Percentiles rank a stretch among this genome's conserved stretches.
These are phyloP conservation scores for Leptura quadrifasciata DNA, from an alignment of 2,888 invertebrate genomes.

Conservation along the genomic window DNA sequence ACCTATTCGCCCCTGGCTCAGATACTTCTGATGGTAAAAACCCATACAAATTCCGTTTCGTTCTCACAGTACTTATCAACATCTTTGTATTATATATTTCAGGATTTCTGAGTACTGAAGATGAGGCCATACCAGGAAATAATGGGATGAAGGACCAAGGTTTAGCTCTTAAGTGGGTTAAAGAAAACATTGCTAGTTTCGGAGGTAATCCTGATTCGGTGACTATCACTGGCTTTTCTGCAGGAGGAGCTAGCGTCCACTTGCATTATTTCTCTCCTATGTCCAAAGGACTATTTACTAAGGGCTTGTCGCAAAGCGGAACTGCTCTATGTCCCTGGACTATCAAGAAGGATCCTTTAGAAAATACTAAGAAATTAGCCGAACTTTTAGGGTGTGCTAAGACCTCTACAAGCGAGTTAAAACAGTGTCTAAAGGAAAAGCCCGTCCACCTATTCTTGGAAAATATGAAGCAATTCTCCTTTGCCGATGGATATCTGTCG, in stretches of 20 bases:
- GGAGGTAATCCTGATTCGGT: constrained; percentile 69
- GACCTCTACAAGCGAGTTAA: constrained; percentile 72
- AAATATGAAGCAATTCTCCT: constrained; percentile 57
- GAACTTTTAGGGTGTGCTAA: constrained; percentile 81
- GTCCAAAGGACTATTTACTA: constrained; percentile 73
- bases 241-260: constrained; percentile 70
- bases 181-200: constrained; percentile 67
- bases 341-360: constrained; percentile 76
- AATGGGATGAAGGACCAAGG: constrained; percentile 70
- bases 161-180: constrained; percentile 68
- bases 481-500: constrained; percentile 51
- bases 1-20: too few relatives aligned
- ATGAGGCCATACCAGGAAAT: constrained; percentile 68
- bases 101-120: constrained; percentile 70
- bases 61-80: too few relatives aligned
- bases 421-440: constrained; percentile 77
- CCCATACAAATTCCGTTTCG: too few relatives aligned
- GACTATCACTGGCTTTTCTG: constrained; percentile 69
- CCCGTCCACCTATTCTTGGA: constrained; percentile 79
- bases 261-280: constrained; percentile 68
- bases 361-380: constrained; percentile 79
- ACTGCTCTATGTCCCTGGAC: constrained; percentile 79
- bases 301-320: constrained; percentile 83
- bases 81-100: constrained; percentile 7
- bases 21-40: too few relatives aligned